Percentiles rank a stretch among this genome's conserved stretches.
These are phyloP conservation scores for Tyto alba DNA, from an alignment of 2,113 vertebrate genomes.

Conservation along the genomic window DNA sequence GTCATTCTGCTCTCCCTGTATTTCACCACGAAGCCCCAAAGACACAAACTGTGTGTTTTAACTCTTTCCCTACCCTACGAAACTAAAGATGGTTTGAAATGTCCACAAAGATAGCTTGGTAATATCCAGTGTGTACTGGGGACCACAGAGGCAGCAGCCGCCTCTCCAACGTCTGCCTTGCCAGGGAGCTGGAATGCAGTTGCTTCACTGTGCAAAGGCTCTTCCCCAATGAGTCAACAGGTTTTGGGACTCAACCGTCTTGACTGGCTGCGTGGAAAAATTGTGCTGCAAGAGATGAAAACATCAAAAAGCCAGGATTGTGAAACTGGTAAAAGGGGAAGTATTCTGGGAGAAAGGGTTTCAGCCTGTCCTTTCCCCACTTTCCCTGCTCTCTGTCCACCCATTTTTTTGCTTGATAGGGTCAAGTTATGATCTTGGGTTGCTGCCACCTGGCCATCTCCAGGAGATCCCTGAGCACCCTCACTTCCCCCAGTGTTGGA, in stretches of 20 bases:
- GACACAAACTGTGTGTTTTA: background rate
- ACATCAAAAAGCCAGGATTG: background rate
- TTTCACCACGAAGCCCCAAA: background rate
- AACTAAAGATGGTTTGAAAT: background rate
- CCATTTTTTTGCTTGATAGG: background rate
- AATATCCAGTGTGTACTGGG: background rate
- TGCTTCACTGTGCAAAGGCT: background rate
- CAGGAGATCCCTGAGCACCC: background rate
- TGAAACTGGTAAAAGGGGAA: background rate
- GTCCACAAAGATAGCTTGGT: background rate
- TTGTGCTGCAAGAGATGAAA: background rate
- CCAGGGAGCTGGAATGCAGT: background rate
- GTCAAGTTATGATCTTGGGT: background rate
- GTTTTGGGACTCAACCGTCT: background rate
- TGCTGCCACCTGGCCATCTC: background rate
- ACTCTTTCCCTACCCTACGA: background rate
- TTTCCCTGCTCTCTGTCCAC: background rate
- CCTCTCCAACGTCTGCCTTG: background rate
- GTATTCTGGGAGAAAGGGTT: background rate
- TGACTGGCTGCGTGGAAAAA: background rate
- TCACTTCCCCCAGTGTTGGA: background rate
- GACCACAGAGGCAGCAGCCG: background rate
- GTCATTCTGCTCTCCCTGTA: background rate
- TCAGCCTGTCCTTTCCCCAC: background rate
- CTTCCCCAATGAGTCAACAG: background rate